Base-by-base conservation (phyloP, 1,140 invertebrate genomes). In the Anastrepha ludens region DNA sequence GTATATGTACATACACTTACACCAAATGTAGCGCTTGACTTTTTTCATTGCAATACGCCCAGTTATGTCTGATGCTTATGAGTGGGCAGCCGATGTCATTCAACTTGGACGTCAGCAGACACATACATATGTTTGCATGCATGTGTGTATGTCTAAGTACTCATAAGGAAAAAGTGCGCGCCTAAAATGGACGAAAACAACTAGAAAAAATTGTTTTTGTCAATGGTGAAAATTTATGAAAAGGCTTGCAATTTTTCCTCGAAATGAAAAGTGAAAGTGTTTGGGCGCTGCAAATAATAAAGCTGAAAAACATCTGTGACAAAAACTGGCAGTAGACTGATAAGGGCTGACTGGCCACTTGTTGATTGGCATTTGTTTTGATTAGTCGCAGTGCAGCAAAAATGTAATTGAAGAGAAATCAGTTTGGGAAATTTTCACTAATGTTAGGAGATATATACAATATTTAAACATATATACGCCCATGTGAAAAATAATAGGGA, bases 191-290 rank as follows among this genome's bases (percentile, higher is more conserved):
- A 7, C 7, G 47, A 81, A 55, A 81, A 50, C 47, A 29, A 55
- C 13, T 47, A 20, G 50, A 81, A 55, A 81, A 81, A 39, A 55
- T 20, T 81, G 17, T 20, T 55, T 47, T 81, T 41, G 20, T 47
- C 44, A 81, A 81, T 81, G n/a, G 74, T 81, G 74, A 55, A 81
- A 81, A 81, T 81, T 81, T 81, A 81, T 81, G 74, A 81, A 55
- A 55, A 81, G 39, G 47, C 47, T 81, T 81, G 50, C 4, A 50
- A 17, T 81, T 81, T 81, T 81, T 81, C 74, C 74, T 58, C 15
- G 74, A 81, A 81, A 81, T 81, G 47, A 81, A 81, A 81, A 81
- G 74, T 81, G 74, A 81, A 81, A 81, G 74, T 58, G 50, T 15
- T 2, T 81, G 47, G 47, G 20, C 74, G 17, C 0, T n/a, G 8